A percentile compares a stretch with the other conserved stretches of the same genome.
These are phyloP conservation scores for Proterorhinus semilunaris DNA, from an alignment of 2,113 vertebrate genomes.

Conservation along the genomic window DNA sequence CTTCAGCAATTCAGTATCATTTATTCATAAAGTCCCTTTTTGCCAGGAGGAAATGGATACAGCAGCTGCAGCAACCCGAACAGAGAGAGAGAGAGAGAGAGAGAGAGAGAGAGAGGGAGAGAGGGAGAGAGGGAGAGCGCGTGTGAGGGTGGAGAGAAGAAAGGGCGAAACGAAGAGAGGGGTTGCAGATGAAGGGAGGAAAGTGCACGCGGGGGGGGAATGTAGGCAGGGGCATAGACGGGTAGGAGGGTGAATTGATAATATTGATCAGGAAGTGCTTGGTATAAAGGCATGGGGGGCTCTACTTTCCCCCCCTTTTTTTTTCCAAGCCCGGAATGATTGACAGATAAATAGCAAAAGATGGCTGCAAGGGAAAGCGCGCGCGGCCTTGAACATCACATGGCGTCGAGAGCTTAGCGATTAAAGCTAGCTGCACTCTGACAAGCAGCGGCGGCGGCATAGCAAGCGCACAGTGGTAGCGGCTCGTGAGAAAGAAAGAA, in stretches of 20 bases:
- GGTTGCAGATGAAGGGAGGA: slow-evolving; percentile 71
- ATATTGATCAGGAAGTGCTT: slow-evolving; percentile 99
- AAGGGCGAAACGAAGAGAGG: slow-evolving; percentile 68
- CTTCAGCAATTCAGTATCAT: slow-evolving; percentile 99
- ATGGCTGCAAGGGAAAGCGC: slow-evolving; percentile 84
- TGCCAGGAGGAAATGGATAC: slow-evolving; percentile 99
- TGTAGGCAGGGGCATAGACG: slow-evolving; percentile 53
- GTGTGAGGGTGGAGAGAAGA: slow-evolving; percentile 18
- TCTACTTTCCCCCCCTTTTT: slow-evolving; percentile 75
- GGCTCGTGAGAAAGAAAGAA: slow-evolving; percentile 20
- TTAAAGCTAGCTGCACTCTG: slow-evolving; percentile 91
- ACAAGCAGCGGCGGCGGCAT: slow-evolving; percentile 76
- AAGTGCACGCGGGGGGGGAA: slow-evolving; percentile 69
- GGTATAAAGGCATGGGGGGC: slow-evolving; percentile 84
- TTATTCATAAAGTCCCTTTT: slow-evolving; percentile 99
- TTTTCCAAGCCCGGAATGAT: slow-evolving; percentile 82
- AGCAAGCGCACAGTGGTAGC: slow-evolving; percentile 59
- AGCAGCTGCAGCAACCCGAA: slow-evolving; percentile 93
- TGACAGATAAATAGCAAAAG: slow-evolving; percentile 93
- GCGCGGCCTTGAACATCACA: slow-evolving; percentile 98
- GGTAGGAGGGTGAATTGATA: slow-evolving; percentile 85
- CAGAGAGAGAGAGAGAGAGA: slow-evolving; percentile 69
- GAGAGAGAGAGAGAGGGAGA: slow-evolving; percentile 46
- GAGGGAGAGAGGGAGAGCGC: slow-evolving; percentile 54
- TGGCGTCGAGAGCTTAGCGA: slow-evolving; percentile 79